Evolutionary conservation across 2,797 vertebrate genomes (phyloP).

Genomic region (Psittacula echo): DNA sequence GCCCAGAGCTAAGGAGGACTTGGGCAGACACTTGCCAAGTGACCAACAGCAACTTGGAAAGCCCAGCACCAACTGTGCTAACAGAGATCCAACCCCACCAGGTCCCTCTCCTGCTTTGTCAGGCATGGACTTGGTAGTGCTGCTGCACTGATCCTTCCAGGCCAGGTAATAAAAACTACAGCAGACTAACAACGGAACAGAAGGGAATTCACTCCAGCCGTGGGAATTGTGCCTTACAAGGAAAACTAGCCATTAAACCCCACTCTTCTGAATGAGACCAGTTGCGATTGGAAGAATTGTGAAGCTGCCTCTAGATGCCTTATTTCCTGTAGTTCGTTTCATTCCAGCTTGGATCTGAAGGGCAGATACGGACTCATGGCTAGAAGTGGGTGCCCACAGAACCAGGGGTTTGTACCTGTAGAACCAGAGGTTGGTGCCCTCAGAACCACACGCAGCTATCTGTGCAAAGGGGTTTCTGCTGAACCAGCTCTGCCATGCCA

Average conservation of each 20-base stretch:
- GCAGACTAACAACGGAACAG: not conserved
- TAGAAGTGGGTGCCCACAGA: not conserved
- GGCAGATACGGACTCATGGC: too few relatives aligned
- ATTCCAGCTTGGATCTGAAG: not conserved
- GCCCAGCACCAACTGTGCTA: not conserved
- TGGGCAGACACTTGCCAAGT: not conserved
- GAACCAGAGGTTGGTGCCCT: not conserved
- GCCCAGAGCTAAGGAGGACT: not conserved
- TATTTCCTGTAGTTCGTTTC: not conserved
- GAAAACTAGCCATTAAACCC: not conserved
- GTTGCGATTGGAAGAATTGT: fast-evolving
- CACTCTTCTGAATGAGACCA: not conserved
- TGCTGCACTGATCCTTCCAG: not conserved
- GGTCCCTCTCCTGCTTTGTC: not conserved
- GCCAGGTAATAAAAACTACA: not conserved
- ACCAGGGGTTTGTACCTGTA: not conserved
- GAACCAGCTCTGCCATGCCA: fast-evolving
- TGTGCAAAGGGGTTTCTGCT: not conserved
- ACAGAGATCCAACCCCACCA: not conserved
- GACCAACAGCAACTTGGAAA: not conserved
- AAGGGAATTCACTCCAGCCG: not conserved
- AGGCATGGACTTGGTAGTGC: not conserved
- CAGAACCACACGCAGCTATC: fast-evolving
- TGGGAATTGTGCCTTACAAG: not conserved
- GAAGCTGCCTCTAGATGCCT: not conserved